Percentiles rank a stretch among this genome's conserved stretches.
phyloP scores from a whole-genome alignment of 2,797 vertebrate species.

The Cephalopachus bancanus region DNA sequence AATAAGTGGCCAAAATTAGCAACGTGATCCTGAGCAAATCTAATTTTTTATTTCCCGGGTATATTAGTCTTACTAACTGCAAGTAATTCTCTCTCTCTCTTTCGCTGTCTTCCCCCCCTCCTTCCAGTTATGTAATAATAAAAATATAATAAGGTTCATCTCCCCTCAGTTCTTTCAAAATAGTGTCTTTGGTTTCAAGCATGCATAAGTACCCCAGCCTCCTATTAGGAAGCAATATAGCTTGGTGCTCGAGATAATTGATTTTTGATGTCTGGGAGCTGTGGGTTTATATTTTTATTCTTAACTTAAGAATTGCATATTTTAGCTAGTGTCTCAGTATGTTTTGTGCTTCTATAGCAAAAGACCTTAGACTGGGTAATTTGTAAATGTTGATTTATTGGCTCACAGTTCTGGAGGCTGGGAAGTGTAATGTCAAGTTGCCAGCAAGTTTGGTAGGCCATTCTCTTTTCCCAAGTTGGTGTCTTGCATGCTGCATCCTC shows the following conservation, averaged over 20 bases:
- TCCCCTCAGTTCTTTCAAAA: not conserved
- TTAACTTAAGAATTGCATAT: not conserved
- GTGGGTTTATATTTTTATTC: not conserved
- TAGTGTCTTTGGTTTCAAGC: not conserved
- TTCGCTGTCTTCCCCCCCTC: accelerated
- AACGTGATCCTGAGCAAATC: not conserved
- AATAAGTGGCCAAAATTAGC: not conserved
- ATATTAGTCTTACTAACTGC: not conserved
- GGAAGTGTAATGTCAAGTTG: not conserved
- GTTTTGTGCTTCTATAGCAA: not conserved
- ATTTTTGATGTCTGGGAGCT: not conserved
- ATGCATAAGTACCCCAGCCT: not conserved
- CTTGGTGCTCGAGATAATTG: not conserved
- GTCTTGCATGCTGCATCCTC: not conserved
- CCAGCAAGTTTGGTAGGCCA: not conserved
- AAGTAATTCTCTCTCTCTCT: not conserved
- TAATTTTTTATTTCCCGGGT: not conserved
- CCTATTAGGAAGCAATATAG: not conserved
- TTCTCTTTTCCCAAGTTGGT: not conserved
- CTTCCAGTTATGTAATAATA: not conserved
- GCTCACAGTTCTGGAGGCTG: not conserved
- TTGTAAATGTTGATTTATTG: not conserved
- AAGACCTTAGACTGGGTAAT: not conserved
- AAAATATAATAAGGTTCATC: not conserved
- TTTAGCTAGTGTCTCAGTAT: not conserved